Conservation (phyloP, 2,797 vertebrate genomes). For the Pyrrhura leucotis region DNA sequence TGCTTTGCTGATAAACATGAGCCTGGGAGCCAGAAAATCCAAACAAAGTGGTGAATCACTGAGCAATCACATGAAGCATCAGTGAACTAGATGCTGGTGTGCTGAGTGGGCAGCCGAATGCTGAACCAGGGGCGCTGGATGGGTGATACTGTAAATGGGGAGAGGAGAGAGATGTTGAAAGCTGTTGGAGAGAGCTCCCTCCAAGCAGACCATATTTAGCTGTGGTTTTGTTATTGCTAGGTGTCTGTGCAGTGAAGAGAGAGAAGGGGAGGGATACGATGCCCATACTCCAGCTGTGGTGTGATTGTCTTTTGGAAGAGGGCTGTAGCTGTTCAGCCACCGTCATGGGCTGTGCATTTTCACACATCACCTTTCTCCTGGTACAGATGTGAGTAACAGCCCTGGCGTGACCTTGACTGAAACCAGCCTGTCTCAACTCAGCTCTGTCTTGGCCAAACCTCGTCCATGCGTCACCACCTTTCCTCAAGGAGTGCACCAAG, state of each 20-base stretch:
- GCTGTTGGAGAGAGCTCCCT: not conserved
- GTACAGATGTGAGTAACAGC: not conserved
- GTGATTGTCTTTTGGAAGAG: not conserved
- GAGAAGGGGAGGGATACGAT: not conserved
- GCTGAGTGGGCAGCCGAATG: fast-evolving
- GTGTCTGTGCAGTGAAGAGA: not conserved
- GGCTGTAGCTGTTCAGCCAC: not conserved
- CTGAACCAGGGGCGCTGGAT: not conserved
- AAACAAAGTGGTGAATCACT: slow-evolving; percentile 58
- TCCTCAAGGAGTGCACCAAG: not conserved
- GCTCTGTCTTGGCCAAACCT: not conserved
- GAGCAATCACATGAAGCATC: not conserved
- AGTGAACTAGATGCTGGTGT: not conserved
- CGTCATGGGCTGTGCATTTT: not conserved
- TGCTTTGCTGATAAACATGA: slow-evolving; percentile 54
- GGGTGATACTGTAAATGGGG: not conserved
- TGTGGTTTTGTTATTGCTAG: not conserved
- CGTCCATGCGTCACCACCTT: fast-evolving
- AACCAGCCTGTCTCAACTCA: fast-evolving
- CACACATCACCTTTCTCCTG: not conserved
- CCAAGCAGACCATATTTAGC: slow-evolving; percentile 39
- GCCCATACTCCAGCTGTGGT: not conserved
- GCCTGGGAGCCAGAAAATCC: slow-evolving; percentile 54
- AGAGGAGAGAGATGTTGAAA: not conserved
- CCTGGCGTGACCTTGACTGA: not conserved